These are phyloP conservation scores for Chromobotia macracanthus DNA, from an alignment of 2,797 vertebrate species.

Conservation along the genomic window DNA sequence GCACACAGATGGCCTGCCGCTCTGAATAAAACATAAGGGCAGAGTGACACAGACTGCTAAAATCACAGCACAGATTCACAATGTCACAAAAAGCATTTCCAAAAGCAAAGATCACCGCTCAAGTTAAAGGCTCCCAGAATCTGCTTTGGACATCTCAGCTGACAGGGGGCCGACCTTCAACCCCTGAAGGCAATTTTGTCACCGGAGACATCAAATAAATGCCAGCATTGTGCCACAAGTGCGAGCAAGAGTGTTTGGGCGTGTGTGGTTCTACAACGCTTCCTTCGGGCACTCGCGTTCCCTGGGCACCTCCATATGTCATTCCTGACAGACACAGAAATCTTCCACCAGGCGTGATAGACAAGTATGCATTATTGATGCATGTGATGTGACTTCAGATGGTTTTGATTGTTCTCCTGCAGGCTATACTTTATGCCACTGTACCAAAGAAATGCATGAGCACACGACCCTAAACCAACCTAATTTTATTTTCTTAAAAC, in stretches of 20 bases:
- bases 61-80: constrained; percentile 48
- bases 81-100: constrained; percentile 43
- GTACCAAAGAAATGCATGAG: background rate
- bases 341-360: constrained; percentile 26
- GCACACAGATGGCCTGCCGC: constrained; percentile 42
- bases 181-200: background rate
- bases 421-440: background rate
- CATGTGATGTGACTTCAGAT: constrained; percentile 42
- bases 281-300: constrained; percentile 25
- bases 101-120: constrained; percentile 15
- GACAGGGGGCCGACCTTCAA: constrained; percentile 28
- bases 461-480: no score
- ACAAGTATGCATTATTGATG: constrained; percentile 30
- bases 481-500: no score
- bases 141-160: constrained; percentile 12
- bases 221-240: constrained; percentile 20
- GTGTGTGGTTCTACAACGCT: constrained; percentile 13
- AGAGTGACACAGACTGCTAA: constrained; percentile 46
- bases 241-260: background rate
- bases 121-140: constrained; percentile 14
- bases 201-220: constrained; percentile 25
- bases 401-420: constrained; percentile 18
- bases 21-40: constrained; percentile 51
- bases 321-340: constrained; percentile 41
- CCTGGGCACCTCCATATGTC: constrained; percentile 3